Percentiles rank a stretch among this genome's conserved stretches.
phyloP scores from a whole-genome alignment of 2,113 vertebrate genomes.

The Phaethon lepturus region DNA sequence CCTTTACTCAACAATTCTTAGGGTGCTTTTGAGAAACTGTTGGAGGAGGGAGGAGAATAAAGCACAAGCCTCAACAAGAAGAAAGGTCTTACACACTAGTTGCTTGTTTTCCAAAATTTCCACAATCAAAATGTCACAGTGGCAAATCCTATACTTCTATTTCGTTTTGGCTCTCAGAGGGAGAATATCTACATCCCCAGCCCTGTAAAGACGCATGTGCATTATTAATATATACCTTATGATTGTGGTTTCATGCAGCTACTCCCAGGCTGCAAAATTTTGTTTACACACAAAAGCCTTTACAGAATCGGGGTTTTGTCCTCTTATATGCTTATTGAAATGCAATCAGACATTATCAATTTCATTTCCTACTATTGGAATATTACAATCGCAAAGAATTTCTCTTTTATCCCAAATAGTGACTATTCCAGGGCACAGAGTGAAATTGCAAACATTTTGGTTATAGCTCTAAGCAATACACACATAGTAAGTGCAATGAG shows the following conservation, averaged over 20 bases:
- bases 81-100: slow-evolving; percentile 32
- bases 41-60: slow-evolving; percentile 17
- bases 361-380: neutral
- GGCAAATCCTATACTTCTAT: neutral
- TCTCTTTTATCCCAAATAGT: slow-evolving; percentile 43
- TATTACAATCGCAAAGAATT: slow-evolving; percentile 42
- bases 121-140: neutral
- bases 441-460: slow-evolving; percentile 20
- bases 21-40: slow-evolving; percentile 48
- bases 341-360: slow-evolving; percentile 17
- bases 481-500: neutral
- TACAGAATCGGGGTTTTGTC: neutral
- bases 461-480: slow-evolving; percentile 4
- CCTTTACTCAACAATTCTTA: slow-evolving; percentile 43
- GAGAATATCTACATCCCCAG: neutral
- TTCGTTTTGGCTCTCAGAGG: neutral
- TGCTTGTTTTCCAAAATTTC: slow-evolving; percentile 38
- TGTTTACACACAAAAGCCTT: slow-evolving; percentile 23
- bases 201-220: neutral
- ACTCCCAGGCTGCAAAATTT: neutral
- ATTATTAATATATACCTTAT: neutral
- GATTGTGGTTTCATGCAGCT: neutral
- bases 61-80: slow-evolving; percentile 46
- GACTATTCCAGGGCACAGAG: neutral
- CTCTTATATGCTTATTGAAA: slow-evolving; percentile 14